Base-by-base conservation (phyloP, 2,797 vertebrate species). In the Onychomys leucogaster region DNA sequence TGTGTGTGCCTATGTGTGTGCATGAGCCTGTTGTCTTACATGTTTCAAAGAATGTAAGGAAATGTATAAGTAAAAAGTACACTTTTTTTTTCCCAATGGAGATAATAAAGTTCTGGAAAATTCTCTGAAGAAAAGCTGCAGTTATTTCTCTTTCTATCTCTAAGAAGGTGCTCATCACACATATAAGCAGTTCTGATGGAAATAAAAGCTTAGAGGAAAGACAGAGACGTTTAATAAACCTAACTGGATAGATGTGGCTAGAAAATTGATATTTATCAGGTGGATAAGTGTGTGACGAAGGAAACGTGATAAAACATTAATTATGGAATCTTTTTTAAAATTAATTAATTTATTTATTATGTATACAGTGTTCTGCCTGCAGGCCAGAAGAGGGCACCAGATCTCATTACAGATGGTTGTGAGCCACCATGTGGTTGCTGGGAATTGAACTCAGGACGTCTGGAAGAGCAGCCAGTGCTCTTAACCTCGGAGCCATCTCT, bases 91-190 rank as follows among this genome's bases (percentile, higher is more conserved):
- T 71, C 10, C 71, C 10, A 43, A 0, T 55, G 9, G 84, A 94
- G n/a, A 57, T 86, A 89, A 55, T 89, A 86, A 93, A 91, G 2
- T 93, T 37, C 13, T 90, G 12, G 59, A 67, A 96, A 96, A 82
- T 82, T 41, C 17, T 94, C 52, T 55, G 9, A 78, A 57, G 52
- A 90, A 52, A 63, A 96, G 34, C 9, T 90, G 83, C 37, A 87
- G 2, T 80, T 89, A 6, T 43, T 84, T 86, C 21, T 59, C 7
- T 93, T 88, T 7, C 86, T 11, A 57, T 81, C 49, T 59, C 14
- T 81, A 96, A 85, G 34, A 78, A 41, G 16, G 34, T 52, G 46
- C 59, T 65, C 32, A 37, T 13, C 57, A 63, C 55, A 76, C 57
- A 63, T 6, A 19, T 29, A 80, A 82, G 81, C 6, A 89, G 3